These are phyloP conservation scores for Aromia moschata DNA, from an alignment of 2,888 invertebrate genomes.

Conservation along the genomic window DNA sequence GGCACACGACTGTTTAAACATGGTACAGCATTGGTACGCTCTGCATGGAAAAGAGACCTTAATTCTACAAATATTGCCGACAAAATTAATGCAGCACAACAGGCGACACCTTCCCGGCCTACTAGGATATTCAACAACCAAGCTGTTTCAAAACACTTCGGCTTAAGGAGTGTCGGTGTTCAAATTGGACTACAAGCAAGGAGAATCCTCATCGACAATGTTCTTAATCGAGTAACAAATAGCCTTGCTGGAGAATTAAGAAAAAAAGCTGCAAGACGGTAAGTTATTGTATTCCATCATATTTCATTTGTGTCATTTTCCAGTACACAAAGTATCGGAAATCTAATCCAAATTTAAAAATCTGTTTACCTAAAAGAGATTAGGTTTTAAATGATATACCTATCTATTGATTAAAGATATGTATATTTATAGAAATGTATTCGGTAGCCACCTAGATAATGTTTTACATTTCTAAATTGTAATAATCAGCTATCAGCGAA, in stretches of 20 bases:
- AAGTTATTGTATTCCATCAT: too few species aligned
- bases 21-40: constrained; percentile 68
- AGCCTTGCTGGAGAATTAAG: constrained; percentile 72
- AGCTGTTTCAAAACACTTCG: constrained; percentile 52
- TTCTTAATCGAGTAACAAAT: constrained; percentile 74
- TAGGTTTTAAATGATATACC: too few species aligned
- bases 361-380: too few species aligned
- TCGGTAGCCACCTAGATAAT: too few species aligned
- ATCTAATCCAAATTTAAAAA: too few species aligned
- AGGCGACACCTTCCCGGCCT: constrained; percentile 43
- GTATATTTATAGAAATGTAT: too few species aligned
- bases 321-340: too few species aligned
- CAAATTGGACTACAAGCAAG: constrained; percentile 72
- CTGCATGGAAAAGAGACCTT: constrained; percentile 65
- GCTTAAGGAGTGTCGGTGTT: constrained; percentile 63
- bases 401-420: too few species aligned
- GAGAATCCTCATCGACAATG: constrained; percentile 74
- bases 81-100: constrained; percentile 53
- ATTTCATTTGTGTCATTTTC: too few species aligned
- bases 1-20: constrained; percentile 68
- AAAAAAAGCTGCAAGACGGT: constrained; percentile 70
- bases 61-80: constrained; percentile 62
- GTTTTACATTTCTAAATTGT: too few species aligned
- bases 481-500: too few species aligned
- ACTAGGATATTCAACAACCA: constrained; percentile 39